phyloP scores from a whole-genome alignment of 2,113 vertebrate genomes.

The Cephalopterus ornatus region DNA sequence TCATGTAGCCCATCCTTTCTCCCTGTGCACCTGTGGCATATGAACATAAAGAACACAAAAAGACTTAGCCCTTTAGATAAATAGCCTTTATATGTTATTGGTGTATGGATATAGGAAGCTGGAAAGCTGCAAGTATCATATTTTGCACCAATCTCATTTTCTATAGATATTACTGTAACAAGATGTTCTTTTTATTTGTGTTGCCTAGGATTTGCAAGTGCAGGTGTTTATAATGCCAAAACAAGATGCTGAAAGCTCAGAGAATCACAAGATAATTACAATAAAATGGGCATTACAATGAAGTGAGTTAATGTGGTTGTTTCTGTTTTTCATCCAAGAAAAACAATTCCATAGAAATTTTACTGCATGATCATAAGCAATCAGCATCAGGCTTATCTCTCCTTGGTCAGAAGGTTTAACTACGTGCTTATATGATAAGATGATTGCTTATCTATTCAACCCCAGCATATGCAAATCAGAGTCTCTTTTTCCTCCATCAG shows the following conservation, averaged over 20 bases:
- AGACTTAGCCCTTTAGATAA: neutral
- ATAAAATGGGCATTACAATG: constrained; percentile 21
- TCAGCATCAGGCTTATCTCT: neutral
- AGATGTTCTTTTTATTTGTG: neutral
- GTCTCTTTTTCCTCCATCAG: neutral
- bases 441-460: constrained; percentile 3
- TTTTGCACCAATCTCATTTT: neutral
- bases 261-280: neutral
- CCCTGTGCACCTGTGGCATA: neutral
- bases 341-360: constrained; percentile 16
- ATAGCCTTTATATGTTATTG: neutral
- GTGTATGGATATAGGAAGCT: neutral
- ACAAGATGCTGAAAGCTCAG: constrained; percentile 11
- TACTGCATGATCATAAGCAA: neutral
- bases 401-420: constrained; percentile 13
- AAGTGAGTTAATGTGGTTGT: neutral
- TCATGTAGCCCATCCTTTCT: neutral
- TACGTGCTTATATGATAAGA: neutral
- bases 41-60: neutral
- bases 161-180: neutral
- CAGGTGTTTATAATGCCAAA: neutral
- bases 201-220: neutral
- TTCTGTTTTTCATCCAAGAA: constrained; percentile 9
- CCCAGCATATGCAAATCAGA: neutral
- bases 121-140: neutral